Base-by-base conservation (phyloP, 2,113 vertebrate species). In the Naja naja region DNA sequence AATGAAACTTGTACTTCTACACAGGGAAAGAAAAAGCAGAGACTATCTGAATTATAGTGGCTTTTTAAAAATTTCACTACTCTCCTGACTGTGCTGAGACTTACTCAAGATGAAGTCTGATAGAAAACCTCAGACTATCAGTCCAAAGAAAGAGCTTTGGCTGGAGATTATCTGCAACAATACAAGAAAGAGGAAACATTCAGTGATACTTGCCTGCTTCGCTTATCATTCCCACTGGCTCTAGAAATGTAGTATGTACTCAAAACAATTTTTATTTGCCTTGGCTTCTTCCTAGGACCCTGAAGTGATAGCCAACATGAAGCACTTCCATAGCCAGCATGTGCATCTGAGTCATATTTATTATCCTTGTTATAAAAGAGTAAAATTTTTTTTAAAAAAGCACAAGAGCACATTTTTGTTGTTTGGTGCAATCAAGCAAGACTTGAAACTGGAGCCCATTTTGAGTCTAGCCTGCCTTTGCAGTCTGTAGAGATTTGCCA, bases 251-350 rank as follows among this genome's bases (percentile, higher is more conserved):
- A 95, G 94, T 96, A 97, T 97, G 97, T 96, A 97, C 96, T 96
- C 96, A 96, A 97, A 96, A 97, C 96, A 96, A 95, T 96, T 96
- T 97, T 97, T 97, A 96, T 97, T 97, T 97, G 96, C 94, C 95
- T 97, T 97, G 97, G 97, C 96, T 94, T 94, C 91, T 90, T 96
- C 93, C 94, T 97, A 95, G 95, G 96, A 96, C 95, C 96, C 96
- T 96, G 94, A 96, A 96, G 94, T 94, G 95, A 96, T 96, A 96
- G 96, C 96, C 97, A 97, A 30, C 92, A 94, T 74, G 91, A 92
- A 96, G 91, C 95, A 94, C 96, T 97, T 97, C 96, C 95, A 96
- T 90, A 96, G 96, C 96, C 64, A 94, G 95, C 91, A 90, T 91
- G 96, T 96, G 96, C 87, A 89, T 95, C 96, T 97, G 97, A 97